A percentile compares a stretch with the other conserved stretches of the same genome.
phyloP scores from a whole-genome alignment of 2,113 vertebrate genomes.

The Panurus biarmicus region DNA sequence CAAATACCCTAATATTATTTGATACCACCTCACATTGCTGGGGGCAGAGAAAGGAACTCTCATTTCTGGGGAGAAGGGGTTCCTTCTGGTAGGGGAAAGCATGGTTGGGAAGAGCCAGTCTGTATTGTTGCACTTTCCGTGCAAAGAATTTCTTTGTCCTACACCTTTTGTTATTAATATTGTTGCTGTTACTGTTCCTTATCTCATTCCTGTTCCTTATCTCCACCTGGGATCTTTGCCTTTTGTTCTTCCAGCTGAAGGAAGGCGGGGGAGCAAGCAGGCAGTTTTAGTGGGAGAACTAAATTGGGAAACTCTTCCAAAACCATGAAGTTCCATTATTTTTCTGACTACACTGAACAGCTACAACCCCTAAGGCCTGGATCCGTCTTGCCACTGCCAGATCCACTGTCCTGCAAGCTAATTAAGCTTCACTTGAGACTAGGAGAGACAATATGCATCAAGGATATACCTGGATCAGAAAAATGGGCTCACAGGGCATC shows the following conservation, averaged over 20 bases:
- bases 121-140: accelerated
- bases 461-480: not conserved
- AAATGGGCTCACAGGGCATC: not conserved
- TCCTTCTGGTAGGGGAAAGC: not conserved
- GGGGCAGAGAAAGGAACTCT: not conserved
- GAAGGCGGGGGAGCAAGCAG: not conserved
- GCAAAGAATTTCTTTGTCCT: not conserved
- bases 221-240: not conserved
- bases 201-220: not conserved
- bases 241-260: not conserved
- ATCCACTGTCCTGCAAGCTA: not conserved
- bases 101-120: not conserved
- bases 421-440: not conserved
- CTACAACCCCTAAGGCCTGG: not conserved
- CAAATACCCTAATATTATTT: not conserved
- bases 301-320: not conserved
- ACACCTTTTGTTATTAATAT: not conserved
- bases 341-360: not conserved
- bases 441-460: not conserved
- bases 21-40: not conserved
- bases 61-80: not conserved
- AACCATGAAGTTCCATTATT: not conserved
- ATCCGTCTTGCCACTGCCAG: not conserved
- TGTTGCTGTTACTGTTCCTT: not conserved
- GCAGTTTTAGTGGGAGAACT: not conserved